A percentile compares a stretch with the other conserved stretches of the same genome.
phyloP scores from a whole-genome alignment of 2,888 invertebrate genomes.

The Agrilus mali region DNA sequence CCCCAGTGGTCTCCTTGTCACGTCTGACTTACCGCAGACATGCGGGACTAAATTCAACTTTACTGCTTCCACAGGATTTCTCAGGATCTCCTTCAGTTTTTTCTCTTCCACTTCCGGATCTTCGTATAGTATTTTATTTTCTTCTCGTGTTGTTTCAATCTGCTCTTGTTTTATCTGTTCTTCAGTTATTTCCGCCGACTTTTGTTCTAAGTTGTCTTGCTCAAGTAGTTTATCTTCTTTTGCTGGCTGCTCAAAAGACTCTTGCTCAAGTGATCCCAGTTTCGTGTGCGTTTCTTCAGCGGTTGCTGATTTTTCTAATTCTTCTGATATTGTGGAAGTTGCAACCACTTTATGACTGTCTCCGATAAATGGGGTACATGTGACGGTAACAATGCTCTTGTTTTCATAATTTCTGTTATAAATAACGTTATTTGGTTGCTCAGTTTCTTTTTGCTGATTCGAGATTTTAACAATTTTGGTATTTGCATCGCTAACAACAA shows the following conservation, averaged over 20 bases:
- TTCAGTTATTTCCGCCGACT: neutral
- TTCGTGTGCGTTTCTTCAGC: neutral
- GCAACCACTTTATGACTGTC: too few species aligned
- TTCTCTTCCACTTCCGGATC: constrained; percentile 4
- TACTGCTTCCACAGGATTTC: constrained; percentile 66
- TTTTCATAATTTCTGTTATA: too few species aligned
- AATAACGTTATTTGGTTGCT: too few species aligned
- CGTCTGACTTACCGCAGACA: constrained; percentile 53
- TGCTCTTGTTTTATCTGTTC: constrained; percentile 1
- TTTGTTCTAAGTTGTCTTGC: neutral
- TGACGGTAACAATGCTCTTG: too few species aligned
- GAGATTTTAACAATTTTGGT: constrained; percentile 6
- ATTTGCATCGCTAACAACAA: constrained; percentile 50
- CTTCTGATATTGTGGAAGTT: too few species aligned
- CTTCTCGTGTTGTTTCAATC: neutral
- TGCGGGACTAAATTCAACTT: constrained; percentile 62
- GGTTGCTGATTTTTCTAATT: constrained; percentile 6
- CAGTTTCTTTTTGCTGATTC: too few species aligned
- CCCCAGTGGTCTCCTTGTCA: constrained; percentile 31
- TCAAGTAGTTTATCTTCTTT: constrained; percentile 4
- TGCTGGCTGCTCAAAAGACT: constrained; percentile 5
- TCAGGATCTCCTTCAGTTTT: constrained; percentile 32
- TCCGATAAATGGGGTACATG: too few species aligned
- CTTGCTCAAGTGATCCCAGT: neutral
- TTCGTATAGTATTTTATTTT: neutral